phyloP scores from a whole-genome alignment of 1,140 invertebrate species.

The Aphelenchoides avenae region DNA sequence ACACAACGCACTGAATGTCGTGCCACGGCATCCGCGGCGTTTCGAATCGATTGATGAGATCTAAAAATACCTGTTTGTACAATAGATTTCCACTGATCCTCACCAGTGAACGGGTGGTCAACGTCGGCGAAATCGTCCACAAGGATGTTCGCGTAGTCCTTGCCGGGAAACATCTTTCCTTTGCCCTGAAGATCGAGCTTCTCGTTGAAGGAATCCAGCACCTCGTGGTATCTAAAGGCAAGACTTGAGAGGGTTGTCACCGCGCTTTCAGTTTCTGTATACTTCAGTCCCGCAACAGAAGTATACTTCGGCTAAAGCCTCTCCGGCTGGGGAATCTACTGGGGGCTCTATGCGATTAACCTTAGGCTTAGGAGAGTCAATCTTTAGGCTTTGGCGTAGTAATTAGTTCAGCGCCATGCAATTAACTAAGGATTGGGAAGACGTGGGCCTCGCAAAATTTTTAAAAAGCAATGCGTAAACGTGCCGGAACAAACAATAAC shows the following conservation, averaged over 20 bases:
- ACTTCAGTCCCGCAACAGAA: no score
- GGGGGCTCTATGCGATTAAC: slow-evolving; percentile 49
- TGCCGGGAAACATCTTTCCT: slow-evolving; percentile 85
- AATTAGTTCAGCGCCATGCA: no score
- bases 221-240: slow-evolving; percentile 27
- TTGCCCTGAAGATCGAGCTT: slow-evolving; percentile 52
- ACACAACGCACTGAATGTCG: slow-evolving; percentile 77
- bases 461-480: no score
- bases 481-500: no score
- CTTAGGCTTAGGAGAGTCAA: slow-evolving; percentile 53
- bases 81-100: slow-evolving; percentile 47
- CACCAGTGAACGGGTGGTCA: slow-evolving; percentile 78
- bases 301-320: no score
- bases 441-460: no score
- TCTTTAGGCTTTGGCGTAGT: no score
- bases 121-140: slow-evolving; percentile 91
- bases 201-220: slow-evolving; percentile 40
- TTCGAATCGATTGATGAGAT: slow-evolving; percentile 77
- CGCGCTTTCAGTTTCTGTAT: no score
- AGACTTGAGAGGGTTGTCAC: slow-evolving; percentile 54
- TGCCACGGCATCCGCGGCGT: slow-evolving; percentile 98
- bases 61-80: slow-evolving; percentile 61
- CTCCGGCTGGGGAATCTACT: no score
- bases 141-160: slow-evolving; percentile 96
- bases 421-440: no score